Percentiles rank a stretch among this genome's conserved stretches.
Evolutionary conservation across 1,140 invertebrate species (phyloP).

Genomic region (Zophobas morio): DNA sequence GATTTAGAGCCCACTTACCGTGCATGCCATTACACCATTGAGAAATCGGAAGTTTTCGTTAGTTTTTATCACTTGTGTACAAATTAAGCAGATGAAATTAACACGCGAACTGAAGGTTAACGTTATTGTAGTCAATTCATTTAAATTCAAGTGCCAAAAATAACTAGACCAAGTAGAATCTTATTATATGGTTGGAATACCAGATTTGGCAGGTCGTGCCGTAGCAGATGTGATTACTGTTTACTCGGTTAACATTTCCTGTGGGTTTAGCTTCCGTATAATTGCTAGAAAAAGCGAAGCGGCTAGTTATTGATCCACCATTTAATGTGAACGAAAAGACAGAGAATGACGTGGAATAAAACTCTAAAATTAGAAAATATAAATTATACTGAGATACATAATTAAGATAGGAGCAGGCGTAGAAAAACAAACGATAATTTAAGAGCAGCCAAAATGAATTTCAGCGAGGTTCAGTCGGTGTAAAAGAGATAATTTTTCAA

Average conservation of each 20-base stretch:
- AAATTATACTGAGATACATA: conserved; percentile 33
- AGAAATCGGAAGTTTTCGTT: too few relatives aligned
- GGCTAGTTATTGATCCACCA: too few relatives aligned
- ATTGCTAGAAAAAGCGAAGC: too few relatives aligned
- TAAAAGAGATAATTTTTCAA: conserved; percentile 1
- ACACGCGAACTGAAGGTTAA: background rate
- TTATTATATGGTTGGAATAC: too few relatives aligned
- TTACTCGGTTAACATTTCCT: conserved; percentile 3
- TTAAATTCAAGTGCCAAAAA: conserved; percentile 13
- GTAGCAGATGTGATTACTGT: conserved; percentile 3
- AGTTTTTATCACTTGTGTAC: background rate
- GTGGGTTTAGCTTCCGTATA: background rate
- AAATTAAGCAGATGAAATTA: conserved; percentile 9
- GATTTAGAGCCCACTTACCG: too few relatives aligned
- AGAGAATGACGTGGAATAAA: background rate
- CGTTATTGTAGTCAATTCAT: background rate
- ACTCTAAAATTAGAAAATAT: conserved; percentile 40
- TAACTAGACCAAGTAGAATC: conserved; percentile 16
- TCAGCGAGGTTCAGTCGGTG: background rate
- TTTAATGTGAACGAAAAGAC: too few relatives aligned
- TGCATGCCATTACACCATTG: too few relatives aligned
- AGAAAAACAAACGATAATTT: conserved; percentile 28
- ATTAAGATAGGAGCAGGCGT: conserved; percentile 28
- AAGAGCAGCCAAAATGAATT: conserved; percentile 16
- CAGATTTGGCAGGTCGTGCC: background rate